Conservation (phyloP, 1,140 invertebrate genomes). For the Spodoptera litura region DNA sequence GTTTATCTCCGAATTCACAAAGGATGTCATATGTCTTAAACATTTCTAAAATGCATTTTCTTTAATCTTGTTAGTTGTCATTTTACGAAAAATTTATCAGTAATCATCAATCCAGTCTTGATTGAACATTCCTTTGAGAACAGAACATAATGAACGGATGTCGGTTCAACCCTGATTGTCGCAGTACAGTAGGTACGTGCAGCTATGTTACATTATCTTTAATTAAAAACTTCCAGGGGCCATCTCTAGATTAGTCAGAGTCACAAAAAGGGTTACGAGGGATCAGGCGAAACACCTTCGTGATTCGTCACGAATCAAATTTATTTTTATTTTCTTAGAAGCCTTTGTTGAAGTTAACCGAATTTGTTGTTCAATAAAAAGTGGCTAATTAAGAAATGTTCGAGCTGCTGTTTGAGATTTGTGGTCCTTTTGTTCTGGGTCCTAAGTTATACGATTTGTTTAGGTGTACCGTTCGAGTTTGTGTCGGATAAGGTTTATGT, state of each 20-base stretch:
- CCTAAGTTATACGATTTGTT: constrained; percentile 58
- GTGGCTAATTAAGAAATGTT: constrained; percentile 84
- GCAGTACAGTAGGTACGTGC: constrained; percentile 67
- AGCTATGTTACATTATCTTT: constrained; percentile 83
- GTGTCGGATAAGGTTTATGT: constrained; percentile 38
- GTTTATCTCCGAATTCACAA: no score
- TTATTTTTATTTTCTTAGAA: constrained; percentile 83
- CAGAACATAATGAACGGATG: constrained; percentile 5
- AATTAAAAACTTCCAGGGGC: constrained; percentile 81
- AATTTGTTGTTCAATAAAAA: constrained; percentile 84
- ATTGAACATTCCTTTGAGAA: constrained; percentile 3
- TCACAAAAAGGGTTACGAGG: constrained; percentile 82
- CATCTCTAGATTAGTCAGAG: constrained; percentile 81
- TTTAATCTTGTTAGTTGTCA: not conserved
- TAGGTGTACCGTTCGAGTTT: constrained; percentile 54
- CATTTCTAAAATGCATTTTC: no score
- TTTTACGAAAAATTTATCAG: no score
- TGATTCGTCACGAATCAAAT: constrained; percentile 83
- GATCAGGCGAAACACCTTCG: constrained; percentile 79
- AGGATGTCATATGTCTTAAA: no score
- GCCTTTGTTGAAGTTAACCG: constrained; percentile 82
- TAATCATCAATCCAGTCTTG: not conserved
- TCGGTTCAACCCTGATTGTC: constrained; percentile 52
- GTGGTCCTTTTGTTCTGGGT: constrained; percentile 60
- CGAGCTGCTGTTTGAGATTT: constrained; percentile 75